Evolutionary conservation across 2,797 vertebrate species (phyloP).

Genomic region (Bufotes viridis): DNA sequence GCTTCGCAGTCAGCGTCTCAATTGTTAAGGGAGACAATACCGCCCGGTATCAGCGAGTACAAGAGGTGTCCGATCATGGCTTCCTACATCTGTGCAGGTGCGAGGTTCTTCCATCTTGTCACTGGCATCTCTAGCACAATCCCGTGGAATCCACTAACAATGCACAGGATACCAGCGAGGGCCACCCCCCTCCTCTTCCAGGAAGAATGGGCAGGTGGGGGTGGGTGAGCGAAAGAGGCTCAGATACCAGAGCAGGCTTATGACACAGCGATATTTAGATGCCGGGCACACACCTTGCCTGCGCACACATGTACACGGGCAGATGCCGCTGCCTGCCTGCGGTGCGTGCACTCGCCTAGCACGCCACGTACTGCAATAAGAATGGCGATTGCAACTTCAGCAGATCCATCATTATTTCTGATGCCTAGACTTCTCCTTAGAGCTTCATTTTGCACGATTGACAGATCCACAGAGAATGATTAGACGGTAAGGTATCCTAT

Average conservation of each 20-base stretch:
- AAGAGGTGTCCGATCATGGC: neutral
- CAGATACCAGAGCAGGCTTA: slow-evolving; percentile 49
- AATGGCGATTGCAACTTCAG: no score
- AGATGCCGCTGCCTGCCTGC: slow-evolving; percentile 14
- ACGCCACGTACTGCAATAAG: no score
- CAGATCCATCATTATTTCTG: neutral
- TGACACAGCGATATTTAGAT: slow-evolving; percentile 61
- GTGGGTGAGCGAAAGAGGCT: slow-evolving; percentile 27
- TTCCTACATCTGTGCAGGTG: neutral
- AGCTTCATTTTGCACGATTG: neutral
- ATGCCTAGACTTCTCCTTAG: neutral
- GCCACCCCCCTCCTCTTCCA: slow-evolving; percentile 57
- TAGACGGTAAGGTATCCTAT: neutral
- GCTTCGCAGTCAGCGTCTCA: neutral
- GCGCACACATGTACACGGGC: slow-evolving; percentile 12
- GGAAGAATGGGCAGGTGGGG: slow-evolving; percentile 55
- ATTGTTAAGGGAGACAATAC: neutral
- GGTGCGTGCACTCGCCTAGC: neutral
- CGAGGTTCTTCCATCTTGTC: slow-evolving; percentile 24
- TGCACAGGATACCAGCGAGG: slow-evolving; percentile 38
- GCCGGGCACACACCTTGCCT: slow-evolving; percentile 59
- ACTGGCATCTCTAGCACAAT: slow-evolving; percentile 17
- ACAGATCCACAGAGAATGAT: neutral
- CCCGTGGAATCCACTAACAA: slow-evolving; percentile 51
- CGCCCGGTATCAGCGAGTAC: neutral